These are phyloP conservation scores for Platysteira castanea DNA, from an alignment of 2,113 vertebrate genomes.

Conservation along the genomic window DNA sequence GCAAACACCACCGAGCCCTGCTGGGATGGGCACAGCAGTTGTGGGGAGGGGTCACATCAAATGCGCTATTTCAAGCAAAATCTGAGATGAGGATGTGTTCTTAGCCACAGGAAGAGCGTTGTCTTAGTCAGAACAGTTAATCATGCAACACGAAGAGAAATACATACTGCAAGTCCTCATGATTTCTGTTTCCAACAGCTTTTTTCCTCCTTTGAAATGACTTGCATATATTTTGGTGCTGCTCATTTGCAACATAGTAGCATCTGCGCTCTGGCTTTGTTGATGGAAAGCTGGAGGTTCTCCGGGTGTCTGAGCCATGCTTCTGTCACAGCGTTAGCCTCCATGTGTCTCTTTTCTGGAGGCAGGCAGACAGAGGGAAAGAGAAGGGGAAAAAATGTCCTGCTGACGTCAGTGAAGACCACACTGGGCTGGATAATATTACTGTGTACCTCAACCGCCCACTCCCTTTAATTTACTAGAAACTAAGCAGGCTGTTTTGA, in stretches of 20 bases:
- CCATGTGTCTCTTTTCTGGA: conserved; percentile 15
- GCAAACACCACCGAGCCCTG: background rate
- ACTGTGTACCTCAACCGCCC: conserved; percentile 55
- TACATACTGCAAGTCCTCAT: background rate
- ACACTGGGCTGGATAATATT: conserved; percentile 58
- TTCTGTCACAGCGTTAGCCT: conserved; percentile 21
- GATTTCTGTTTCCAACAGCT: conserved; percentile 39
- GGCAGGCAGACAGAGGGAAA: background rate
- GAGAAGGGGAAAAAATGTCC: background rate
- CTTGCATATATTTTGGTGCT: conserved; percentile 38
- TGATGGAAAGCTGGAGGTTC: conserved; percentile 36
- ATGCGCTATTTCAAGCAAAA: conserved; percentile 49
- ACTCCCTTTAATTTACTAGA: conserved; percentile 72
- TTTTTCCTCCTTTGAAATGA: conserved; percentile 35
- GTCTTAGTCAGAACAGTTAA: conserved; percentile 58
- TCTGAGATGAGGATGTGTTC: conserved; percentile 51
- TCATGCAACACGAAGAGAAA: conserved; percentile 31
- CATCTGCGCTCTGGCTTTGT: background rate
- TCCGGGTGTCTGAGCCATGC: background rate
- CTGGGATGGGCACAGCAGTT: background rate
- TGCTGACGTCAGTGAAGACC: conserved; percentile 70
- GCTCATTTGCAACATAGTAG: background rate
- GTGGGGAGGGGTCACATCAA: background rate
- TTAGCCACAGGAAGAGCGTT: conserved; percentile 62
- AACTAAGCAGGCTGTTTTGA: conserved; percentile 61